Base-by-base conservation (phyloP, 1,140 invertebrate genomes). In the Cydia fagiglandana region DNA sequence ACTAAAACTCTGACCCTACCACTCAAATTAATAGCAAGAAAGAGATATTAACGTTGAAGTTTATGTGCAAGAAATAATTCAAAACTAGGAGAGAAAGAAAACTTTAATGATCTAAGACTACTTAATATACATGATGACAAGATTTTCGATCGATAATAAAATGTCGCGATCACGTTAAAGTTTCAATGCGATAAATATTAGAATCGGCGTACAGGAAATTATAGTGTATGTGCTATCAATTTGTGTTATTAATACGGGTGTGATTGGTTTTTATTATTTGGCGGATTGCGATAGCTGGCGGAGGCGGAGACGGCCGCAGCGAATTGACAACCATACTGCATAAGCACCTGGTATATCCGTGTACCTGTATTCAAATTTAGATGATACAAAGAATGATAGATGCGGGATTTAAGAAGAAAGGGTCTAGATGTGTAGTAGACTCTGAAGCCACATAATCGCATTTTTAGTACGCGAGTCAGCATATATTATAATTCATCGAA, bases 211-310 rank as follows among this genome's bases (percentile, higher is more conserved):
- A 70, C 38, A 70, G 66, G 38, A 70, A 45, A 70, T 70, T 45
- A 70, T 41, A 70, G 66, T 45, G 66, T 70, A 70, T 70, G 66
- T 41, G 34, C 34, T 70, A 70, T 70, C 38, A 70, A 70, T 70
- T 70, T 41, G 34, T 34, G 66, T 70, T 70, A 38, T 70, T 45
- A 41, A 70, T 70, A 70, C 30, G 30, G n/a, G 66, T 70, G 34
- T 70, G 66, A 70, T 70, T 38, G 66, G 66, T 70, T 70, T 70
- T 70, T 70, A 64, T 64, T 64, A 64, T 64, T 64, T 64, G 6
- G 64, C 64, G 64, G 13, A 68, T 68, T 68, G 30, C 28, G 64
- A 64, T 68, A 34, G n/a, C 20, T 70, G n/a, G 30, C 66, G 66
- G 66, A 70, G 66, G 66, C 24, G 38, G 64, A 12, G 30, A 68